Base-by-base conservation (phyloP, 2,113 vertebrate genomes). In the Brachionichthys hirsutus region DNA sequence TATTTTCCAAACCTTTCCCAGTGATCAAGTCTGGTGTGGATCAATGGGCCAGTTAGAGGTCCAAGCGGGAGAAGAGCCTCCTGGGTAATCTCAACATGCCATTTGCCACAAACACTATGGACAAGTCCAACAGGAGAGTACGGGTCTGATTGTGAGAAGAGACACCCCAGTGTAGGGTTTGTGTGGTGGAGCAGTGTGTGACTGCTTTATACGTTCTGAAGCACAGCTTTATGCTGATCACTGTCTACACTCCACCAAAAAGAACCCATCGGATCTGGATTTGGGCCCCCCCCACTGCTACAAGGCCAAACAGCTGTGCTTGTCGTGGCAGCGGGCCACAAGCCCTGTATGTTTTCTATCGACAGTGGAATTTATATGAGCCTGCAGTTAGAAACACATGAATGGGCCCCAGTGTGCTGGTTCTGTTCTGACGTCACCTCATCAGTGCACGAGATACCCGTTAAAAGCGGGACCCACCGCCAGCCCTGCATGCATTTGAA, bases 281-380 rank as follows among this genome's bases (percentile, higher is more conserved):
- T 51, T 72, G 73, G 65, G 66, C 60, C 51, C 22, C 42, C 54
- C 42, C 22, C 12, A 41, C 60, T 58, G 60, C 58, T 52, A 13
- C 10, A 2, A 74, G 52, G 77, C 80, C 81, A 85, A 78, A 80
- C 81, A 86, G 82, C 78, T 87, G 83, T 83, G 79, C 61, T 52
- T 62, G 45, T 56, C 20, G 16, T 57, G 78, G 70, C 78, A 75
- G 38, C 47, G 30, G 65, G 72, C 78, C 69, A 82, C 5, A n/a
- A 22, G 66, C 1, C 24, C 60, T 73, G 66, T 75, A 73, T 78
- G 81, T 80, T 88, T 88, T 85, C 80, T 77, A 90, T 89, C 84
- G 75, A 59, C 73, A 83, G 64, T 80, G 87, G 82, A 90, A 89
- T 89, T 89, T 89, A 86, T 86, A 81, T 82, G 78, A 88, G 82